These are phyloP conservation scores for Parauchenoglanis punctatus DNA, from an alignment of 2,797 vertebrate species.

Conservation along the genomic window DNA sequence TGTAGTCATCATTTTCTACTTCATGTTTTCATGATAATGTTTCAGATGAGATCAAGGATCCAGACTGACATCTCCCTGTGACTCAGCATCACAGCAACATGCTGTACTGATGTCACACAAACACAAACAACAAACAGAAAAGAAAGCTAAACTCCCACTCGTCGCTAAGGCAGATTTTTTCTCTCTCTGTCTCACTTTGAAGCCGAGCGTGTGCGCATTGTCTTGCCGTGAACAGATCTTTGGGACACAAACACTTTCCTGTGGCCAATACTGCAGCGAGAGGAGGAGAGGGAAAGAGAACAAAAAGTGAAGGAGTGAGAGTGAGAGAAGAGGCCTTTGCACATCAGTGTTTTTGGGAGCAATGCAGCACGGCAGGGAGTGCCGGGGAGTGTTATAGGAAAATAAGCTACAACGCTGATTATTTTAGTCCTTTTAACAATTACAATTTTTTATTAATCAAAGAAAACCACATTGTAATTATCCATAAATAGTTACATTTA, in stretches of 20 bases:
- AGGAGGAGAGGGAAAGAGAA: background rate
- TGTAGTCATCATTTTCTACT: background rate
- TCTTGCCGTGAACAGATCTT: slow-evolving; percentile 26
- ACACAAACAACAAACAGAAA: slow-evolving; percentile 46
- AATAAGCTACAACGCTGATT: background rate
- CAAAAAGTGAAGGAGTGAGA: background rate
- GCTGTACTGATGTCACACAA: slow-evolving; percentile 48
- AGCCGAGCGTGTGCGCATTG: slow-evolving; percentile 10
- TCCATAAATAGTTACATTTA: background rate
- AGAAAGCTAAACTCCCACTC: slow-evolving; percentile 31
- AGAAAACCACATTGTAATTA: background rate
- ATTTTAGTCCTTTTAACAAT: background rate
- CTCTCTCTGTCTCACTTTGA: slow-evolving; percentile 27
- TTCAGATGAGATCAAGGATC: slow-evolving; percentile 22
- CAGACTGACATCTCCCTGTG: slow-evolving; percentile 16
- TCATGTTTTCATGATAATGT: slow-evolving; percentile 12
- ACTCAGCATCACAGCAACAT: slow-evolving; percentile 23
- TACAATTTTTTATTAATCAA: background rate
- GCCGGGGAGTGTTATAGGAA: background rate
- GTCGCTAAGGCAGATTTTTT: slow-evolving; percentile 17
- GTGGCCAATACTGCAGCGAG: background rate
- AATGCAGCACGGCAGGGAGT: background rate
- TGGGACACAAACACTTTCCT: slow-evolving; percentile 29
- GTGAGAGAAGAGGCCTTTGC: background rate
- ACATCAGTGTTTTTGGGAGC: too few relatives aligned